Evolutionary conservation across 2,888 invertebrate genomes (phyloP).

Genomic region (Nomada lathburiana): DNA sequence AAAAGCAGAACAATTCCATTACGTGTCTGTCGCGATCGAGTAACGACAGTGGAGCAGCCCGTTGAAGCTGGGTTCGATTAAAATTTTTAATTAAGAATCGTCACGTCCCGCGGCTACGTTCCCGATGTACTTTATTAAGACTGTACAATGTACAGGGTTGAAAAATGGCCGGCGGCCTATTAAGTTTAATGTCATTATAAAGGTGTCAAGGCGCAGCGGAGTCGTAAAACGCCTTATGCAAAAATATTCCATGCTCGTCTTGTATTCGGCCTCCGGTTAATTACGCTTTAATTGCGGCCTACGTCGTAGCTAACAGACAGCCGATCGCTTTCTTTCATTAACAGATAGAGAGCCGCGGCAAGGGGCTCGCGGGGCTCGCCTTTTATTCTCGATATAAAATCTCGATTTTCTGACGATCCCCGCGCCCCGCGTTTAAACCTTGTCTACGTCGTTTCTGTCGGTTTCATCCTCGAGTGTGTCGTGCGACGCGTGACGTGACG

Average conservation of each 20-base stretch:
- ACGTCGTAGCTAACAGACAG: conserved; percentile 44
- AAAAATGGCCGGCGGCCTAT: conserved; percentile 43
- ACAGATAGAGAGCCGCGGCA: conserved; percentile 33
- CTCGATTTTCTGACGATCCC: conserved; percentile 30
- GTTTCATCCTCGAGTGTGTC: not conserved
- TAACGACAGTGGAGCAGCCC: not conserved
- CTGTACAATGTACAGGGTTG: conserved; percentile 36
- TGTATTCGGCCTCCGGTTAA: conserved; percentile 55
- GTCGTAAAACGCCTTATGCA: conserved; percentile 27
- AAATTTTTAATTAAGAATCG: conserved; percentile 59
- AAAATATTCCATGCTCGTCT: conserved; percentile 58
- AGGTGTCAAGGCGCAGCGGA: conserved; percentile 54
- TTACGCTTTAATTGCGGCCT: conserved; percentile 68
- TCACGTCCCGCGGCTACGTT: conserved; percentile 1
- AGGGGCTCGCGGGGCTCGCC: not conserved
- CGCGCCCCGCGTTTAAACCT: not conserved
- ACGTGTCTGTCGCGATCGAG: not conserved
- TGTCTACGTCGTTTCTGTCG: not conserved
- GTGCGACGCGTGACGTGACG: conserved; percentile 31
- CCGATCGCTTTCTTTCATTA: conserved; percentile 61
- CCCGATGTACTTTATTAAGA: conserved; percentile 40
- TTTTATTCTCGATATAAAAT: conserved; percentile 28
- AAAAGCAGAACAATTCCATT: not conserved
- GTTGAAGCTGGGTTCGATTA: conserved; percentile 33
- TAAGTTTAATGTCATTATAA: conserved; percentile 65